These are phyloP conservation scores for Neosalanx taihuensis DNA, from an alignment of 2,797 vertebrate genomes.

Conservation along the genomic window DNA sequence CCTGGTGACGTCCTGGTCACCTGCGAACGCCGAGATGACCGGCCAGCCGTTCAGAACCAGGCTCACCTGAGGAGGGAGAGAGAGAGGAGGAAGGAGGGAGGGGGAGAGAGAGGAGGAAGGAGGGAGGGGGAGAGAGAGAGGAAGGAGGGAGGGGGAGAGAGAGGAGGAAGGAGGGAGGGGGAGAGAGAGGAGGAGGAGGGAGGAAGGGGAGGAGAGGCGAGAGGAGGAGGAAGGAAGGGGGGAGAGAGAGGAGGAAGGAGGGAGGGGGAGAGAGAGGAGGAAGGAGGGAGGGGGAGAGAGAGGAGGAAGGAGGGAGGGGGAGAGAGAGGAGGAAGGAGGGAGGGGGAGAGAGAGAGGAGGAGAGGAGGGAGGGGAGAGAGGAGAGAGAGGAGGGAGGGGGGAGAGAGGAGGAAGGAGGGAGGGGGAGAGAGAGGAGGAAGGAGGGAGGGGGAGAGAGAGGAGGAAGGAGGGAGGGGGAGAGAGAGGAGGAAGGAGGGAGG, in stretches of 20 bases:
- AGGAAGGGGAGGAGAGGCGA: neutral
- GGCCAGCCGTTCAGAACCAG: conserved; percentile 83
- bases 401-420: neutral
- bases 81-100: neutral
- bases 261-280: neutral
- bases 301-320: too few relatives aligned
- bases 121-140: neutral
- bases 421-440: too few relatives aligned
- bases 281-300: too few relatives aligned
- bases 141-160: neutral
- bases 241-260: neutral
- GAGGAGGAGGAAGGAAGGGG: neutral
- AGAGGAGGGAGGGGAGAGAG: too few relatives aligned
- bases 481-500: too few relatives aligned
- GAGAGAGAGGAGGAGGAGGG: neutral
- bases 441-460: too few relatives aligned
- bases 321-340: neutral
- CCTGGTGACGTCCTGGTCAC: conserved; percentile 84
- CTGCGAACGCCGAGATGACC: conserved; percentile 85
- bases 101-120: neutral
- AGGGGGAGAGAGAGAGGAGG: too few relatives aligned
- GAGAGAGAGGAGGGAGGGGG: too few relatives aligned
- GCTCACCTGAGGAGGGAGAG: conserved; percentile 73
- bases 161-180: neutral
- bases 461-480: too few relatives aligned